Conservation (phyloP, 2,113 vertebrate species). For the Emydura subglobosa region DNA sequence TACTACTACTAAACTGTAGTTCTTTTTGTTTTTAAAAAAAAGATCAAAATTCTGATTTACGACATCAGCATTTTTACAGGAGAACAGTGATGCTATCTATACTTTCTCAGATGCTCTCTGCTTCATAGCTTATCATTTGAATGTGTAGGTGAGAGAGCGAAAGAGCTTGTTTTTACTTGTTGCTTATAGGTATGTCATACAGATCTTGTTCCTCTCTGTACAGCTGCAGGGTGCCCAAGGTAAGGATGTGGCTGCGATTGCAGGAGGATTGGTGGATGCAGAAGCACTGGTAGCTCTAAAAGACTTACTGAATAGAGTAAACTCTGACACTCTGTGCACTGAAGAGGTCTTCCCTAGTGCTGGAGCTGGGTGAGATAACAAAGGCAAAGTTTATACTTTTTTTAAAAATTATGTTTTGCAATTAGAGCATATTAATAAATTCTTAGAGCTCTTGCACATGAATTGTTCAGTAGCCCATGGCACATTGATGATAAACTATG, state of each 20-base stretch:
- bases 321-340: constrained; percentile 93
- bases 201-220: constrained; percentile 46
- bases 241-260: constrained; percentile 88
- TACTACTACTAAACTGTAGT: neutral
- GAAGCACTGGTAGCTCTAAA: constrained; percentile 93
- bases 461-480: neutral
- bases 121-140: neutral
- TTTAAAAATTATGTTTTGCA: neutral
- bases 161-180: neutral
- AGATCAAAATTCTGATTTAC: neutral
- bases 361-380: constrained; percentile 89
- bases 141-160: neutral
- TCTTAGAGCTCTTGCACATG: neutral
- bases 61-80: neutral
- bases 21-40: neutral
- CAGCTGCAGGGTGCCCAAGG: constrained; percentile 91
- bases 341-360: constrained; percentile 94
- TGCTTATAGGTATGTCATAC: neutral
- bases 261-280: constrained; percentile 94
- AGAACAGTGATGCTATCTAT: neutral
- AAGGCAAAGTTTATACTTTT: neutral
- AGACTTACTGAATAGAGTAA: constrained; percentile 91
- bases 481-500: neutral
- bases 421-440: neutral
- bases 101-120: neutral